Evolutionary conservation across 30 jellyfish, hydroid and myxozoan genomes (phyloP).

Genomic region (Hydractinia echinata): DNA sequence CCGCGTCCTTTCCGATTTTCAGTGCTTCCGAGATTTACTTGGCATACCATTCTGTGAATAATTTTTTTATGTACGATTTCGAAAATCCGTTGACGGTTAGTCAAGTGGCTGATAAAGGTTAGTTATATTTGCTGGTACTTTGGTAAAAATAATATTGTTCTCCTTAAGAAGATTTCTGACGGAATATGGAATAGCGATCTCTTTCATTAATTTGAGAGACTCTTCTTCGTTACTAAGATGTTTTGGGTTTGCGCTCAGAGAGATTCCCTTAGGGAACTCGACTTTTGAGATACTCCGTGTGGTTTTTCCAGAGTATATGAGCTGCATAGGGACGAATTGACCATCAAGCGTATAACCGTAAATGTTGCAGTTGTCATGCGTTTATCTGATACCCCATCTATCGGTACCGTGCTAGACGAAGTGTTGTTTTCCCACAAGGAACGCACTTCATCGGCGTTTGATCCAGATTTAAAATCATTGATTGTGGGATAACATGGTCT

Average conservation of each 20-base stretch:
- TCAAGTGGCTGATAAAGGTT: too few species aligned
- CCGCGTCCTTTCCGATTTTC: too few species aligned
- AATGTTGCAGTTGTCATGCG: background rate
- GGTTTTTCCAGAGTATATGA: conserved; percentile 14
- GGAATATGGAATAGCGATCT: conserved; percentile 13
- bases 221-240: background rate
- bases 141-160: conserved; percentile 5
- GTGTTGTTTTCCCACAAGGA: too few species aligned
- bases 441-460: conserved; percentile 20
- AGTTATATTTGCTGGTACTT: background rate
- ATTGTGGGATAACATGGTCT: too few species aligned
- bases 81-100: too few species aligned
- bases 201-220: conserved; percentile 4
- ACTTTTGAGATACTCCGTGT: background rate
- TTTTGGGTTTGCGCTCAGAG: conserved; percentile 8
- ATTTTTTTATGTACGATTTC: too few species aligned
- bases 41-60: conserved; percentile 17
- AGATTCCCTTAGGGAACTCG: background rate
- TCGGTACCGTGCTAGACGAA: background rate
- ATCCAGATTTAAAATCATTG: conserved; percentile 20
- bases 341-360: background rate
- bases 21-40: conserved; percentile 4
- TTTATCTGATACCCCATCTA: conserved; percentile 3
- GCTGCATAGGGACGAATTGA: conserved; percentile 9
- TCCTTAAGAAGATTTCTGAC: conserved; percentile 4